Percentiles rank a stretch among this genome's conserved stretches.
phyloP scores from a whole-genome alignment of 1,140 invertebrate species.

The Drosophila sp. region DNA sequence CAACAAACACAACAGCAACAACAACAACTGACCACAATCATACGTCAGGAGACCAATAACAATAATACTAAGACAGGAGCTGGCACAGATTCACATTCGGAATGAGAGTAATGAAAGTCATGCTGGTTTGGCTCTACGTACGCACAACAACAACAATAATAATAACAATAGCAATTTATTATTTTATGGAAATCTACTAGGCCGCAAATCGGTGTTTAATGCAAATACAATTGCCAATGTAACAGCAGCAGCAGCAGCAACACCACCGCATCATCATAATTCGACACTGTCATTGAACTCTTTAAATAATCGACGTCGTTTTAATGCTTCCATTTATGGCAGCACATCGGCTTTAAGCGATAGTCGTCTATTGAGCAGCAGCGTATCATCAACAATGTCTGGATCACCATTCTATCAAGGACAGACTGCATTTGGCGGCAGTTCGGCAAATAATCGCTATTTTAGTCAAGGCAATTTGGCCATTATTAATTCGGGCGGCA shows the following conservation, averaged over 20 bases:
- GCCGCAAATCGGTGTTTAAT: slow-evolving; percentile 78
- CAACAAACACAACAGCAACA: slow-evolving; percentile 15
- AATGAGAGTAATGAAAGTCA: slow-evolving; percentile 51
- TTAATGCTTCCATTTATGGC: slow-evolving; percentile 82
- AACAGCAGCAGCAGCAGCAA: background rate
- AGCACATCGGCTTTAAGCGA: slow-evolving; percentile 82
- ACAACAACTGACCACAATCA: slow-evolving; percentile 29
- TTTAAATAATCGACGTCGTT: slow-evolving; percentile 64
- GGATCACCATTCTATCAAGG: slow-evolving; percentile 92
- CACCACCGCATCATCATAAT: slow-evolving; percentile 65
- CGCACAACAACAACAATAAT: slow-evolving; percentile 11
- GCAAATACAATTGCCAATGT: background rate
- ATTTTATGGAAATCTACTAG: slow-evolving; percentile 76
- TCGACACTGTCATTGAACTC: slow-evolving; percentile 78
- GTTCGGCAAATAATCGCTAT: slow-evolving; percentile 87
- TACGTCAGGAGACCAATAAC: slow-evolving; percentile 29
- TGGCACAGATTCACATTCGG: slow-evolving; percentile 50
- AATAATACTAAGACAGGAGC: slow-evolving; percentile 19
- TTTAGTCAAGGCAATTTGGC: slow-evolving; percentile 68
- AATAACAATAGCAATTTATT: slow-evolving; percentile 61
- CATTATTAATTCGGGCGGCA: slow-evolving; percentile 48
- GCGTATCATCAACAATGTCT: slow-evolving; percentile 10
- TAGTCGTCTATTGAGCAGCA: slow-evolving; percentile 73
- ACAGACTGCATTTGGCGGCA: slow-evolving; percentile 92
- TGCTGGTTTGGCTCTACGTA: slow-evolving; percentile 7